Evolutionary conservation across 2,113 vertebrate species (phyloP).

Genomic region (Chloropsis cyanopogon): DNA sequence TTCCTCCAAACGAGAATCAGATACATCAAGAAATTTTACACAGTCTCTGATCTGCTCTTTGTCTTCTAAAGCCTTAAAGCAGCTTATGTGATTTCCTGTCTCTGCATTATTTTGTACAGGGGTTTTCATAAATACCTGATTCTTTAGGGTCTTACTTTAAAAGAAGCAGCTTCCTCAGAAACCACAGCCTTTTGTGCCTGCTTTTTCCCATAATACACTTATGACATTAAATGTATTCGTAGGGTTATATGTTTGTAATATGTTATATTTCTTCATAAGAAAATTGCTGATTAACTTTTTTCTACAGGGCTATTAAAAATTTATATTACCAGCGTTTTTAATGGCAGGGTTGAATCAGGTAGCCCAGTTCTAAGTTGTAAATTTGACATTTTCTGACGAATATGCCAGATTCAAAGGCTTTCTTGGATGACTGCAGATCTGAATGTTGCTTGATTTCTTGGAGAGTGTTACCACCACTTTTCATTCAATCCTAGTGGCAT

Average conservation of each 20-base stretch:
- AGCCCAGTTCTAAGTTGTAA: background rate
- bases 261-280: background rate
- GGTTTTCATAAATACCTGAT: background rate
- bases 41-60: background rate
- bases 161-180: background rate
- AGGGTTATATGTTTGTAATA: background rate
- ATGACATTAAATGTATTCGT: background rate
- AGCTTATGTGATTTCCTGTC: background rate
- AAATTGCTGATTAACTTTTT: background rate
- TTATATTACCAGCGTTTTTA: background rate
- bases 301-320: background rate
- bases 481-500: background rate
- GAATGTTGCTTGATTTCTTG: background rate
- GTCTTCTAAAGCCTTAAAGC: background rate
- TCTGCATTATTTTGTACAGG: background rate
- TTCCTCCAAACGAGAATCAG: background rate
- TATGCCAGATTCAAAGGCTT: background rate
- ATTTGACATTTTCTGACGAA: background rate
- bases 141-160: background rate
- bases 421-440: background rate
- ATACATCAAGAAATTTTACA: background rate
- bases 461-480: background rate
- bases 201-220: background rate
- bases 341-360: background rate
- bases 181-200: background rate